phyloP scores from a whole-genome alignment of 2,797 vertebrate species.

The Diceros bicornis region DNA sequence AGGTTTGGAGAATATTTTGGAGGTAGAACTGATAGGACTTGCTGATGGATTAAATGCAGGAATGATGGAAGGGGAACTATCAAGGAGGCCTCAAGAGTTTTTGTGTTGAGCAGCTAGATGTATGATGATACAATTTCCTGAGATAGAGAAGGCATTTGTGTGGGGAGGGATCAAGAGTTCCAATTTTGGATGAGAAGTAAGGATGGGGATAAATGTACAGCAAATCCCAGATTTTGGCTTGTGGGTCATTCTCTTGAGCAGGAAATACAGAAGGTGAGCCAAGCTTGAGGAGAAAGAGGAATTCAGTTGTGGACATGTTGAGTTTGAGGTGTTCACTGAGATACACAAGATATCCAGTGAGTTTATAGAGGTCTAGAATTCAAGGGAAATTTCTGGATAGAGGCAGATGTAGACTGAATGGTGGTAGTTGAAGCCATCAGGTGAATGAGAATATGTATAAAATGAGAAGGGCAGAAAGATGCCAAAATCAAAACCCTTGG shows the following conservation, averaged over 20 bases:
- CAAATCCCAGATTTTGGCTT: neutral
- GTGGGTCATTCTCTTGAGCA: neutral
- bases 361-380: neutral
- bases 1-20: neutral
- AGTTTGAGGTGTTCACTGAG: neutral
- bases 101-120: neutral
- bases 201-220: neutral
- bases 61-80: neutral
- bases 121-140: neutral
- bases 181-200: neutral
- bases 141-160: neutral
- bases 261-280: neutral
- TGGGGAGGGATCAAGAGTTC: neutral
- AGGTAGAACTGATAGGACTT: neutral
- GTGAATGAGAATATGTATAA: neutral
- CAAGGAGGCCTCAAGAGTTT: neutral
- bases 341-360: neutral
- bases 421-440: neutral
- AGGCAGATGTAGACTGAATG: neutral
- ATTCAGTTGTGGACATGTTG: neutral
- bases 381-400: neutral
- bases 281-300: neutral
- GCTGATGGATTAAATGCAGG: neutral
- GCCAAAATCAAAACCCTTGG: neutral
- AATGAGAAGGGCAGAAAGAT: neutral